Evolutionary conservation across 1,140 invertebrate genomes (phyloP), one percentile per base, ranked within the genome.

Genomic region (Chironomus tepperi): DNA sequence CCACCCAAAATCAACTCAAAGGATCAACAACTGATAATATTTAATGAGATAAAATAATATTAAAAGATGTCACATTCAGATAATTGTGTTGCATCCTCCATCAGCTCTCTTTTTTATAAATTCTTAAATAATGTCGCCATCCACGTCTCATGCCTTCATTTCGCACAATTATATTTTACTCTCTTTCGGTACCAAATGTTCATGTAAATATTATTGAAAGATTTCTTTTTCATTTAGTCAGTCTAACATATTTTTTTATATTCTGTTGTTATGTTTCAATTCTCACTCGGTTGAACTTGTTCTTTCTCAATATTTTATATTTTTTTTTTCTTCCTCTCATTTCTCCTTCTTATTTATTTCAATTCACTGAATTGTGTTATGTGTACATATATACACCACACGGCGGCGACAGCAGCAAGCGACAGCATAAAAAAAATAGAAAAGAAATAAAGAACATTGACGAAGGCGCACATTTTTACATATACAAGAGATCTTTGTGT

Each of bases 171-270:
- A 57, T 57, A 15, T 34, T 5, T 12, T 15, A n/a, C 43, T 7
- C 43, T 10, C 43, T 57, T 57, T 57, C 47, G n/a, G n/a, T 57
- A 57, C 47, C 47, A 57, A 57, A 57, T 57, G 47, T 57, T 57
- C 3, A 57, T 34, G 24, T 34, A 34, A 34, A 34, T 34, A 34
- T 34, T 57, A 57, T 57, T 57, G 47, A 57, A 12, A 57, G 47
- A 15, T 47, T 57, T n/a, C 12, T 57, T 57, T 57, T 57, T 34
- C 24, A 34, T 34, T 10, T 57, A n/a, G 47, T 57, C n/a, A 15
- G 12, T 57, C n/a, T n/a, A 57, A 57, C 47, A 57, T 57, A n/a
- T 57, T 57, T 57, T 57, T n/a, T n/a, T n/a, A n/a, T n/a, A n/a
- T n/a, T n/a, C n/a, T 15, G 47, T n/a, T 57, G 24, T 34, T 34